Evolutionary conservation across 53 echinoderm and acorn worm species (phyloP).

Genomic region (Paracentrotus lividus): DNA sequence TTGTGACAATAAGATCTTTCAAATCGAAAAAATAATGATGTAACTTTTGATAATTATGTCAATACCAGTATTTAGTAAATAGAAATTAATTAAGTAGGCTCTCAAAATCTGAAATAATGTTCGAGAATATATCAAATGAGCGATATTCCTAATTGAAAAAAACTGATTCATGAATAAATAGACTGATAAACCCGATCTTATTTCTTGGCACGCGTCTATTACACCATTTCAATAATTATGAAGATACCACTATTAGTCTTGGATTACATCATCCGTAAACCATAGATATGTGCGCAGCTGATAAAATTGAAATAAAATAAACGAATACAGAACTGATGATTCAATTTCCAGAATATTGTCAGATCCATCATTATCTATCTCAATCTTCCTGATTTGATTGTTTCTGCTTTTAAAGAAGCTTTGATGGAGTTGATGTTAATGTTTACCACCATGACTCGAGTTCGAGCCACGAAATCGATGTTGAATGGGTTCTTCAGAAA

Average conservation of each 20-base stretch:
- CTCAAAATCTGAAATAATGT: not conserved
- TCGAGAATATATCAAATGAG: not conserved
- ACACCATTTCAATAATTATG: not conserved
- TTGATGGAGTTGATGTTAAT: constrained; percentile 66
- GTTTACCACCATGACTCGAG: constrained; percentile 62
- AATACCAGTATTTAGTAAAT: too few species aligned
- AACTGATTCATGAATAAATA: not conserved
- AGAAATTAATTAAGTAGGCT: not conserved
- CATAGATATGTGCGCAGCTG: not conserved
- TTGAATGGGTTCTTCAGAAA: constrained; percentile 34
- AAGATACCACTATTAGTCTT: constrained; percentile 24
- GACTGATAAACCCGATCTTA: too few species aligned
- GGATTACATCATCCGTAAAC: constrained; percentile 9
- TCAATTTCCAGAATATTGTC: constrained; percentile 21
- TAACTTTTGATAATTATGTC: too few species aligned
- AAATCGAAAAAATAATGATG: too few species aligned
- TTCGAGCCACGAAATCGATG: constrained; percentile 44
- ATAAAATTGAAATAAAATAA: not conserved
- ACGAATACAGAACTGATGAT: constrained; percentile 35
- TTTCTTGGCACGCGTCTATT: not conserved
- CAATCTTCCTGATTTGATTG: constrained; percentile 34
- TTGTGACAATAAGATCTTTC: too few species aligned
- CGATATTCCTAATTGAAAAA: not conserved
- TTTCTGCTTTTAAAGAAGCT: constrained; percentile 48
- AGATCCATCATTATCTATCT: constrained; percentile 58